Conservation (phyloP, 2,888 invertebrate genomes). For the Gymnocheta viridis region DNA sequence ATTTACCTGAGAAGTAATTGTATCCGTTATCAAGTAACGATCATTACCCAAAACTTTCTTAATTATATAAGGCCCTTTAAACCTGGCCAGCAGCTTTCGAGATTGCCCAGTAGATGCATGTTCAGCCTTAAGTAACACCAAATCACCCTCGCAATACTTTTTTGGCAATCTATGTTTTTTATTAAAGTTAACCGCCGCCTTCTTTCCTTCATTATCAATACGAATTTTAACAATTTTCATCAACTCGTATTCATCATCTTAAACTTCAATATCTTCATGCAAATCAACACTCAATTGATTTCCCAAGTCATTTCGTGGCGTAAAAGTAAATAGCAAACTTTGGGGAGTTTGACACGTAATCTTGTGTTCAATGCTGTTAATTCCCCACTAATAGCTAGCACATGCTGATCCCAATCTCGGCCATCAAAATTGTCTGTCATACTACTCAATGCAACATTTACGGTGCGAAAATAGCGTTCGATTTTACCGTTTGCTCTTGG, state of each 20-base stretch:
- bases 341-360: slow-evolving; percentile 58
- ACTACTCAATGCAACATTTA: slow-evolving; percentile 34
- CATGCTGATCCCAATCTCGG: slow-evolving; percentile 63
- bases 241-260: slow-evolving; percentile 30
- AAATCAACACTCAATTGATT: slow-evolving; percentile 55
- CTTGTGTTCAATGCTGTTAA: slow-evolving; percentile 53
- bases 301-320: not conserved
- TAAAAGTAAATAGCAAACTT: slow-evolving; percentile 46
- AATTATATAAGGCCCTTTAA: no score
- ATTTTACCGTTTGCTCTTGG: slow-evolving; percentile 44
- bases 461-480: not conserved
- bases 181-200: slow-evolving; percentile 42
- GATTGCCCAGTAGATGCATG: no score
- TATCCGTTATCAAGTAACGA: no score
- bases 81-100: no score
- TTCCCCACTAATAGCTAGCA: slow-evolving; percentile 53
- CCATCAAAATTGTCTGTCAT: slow-evolving; percentile 43
- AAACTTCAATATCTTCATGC: slow-evolving; percentile 14
- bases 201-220: slow-evolving; percentile 32
- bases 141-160: no score
- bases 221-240: not conserved
- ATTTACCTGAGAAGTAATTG: no score
- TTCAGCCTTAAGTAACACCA: no score
- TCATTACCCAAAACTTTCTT: no score
- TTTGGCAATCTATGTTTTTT: slow-evolving; percentile 7